Conservation (phyloP, 2,113 vertebrate species). For the Festucalex cinctus region DNA sequence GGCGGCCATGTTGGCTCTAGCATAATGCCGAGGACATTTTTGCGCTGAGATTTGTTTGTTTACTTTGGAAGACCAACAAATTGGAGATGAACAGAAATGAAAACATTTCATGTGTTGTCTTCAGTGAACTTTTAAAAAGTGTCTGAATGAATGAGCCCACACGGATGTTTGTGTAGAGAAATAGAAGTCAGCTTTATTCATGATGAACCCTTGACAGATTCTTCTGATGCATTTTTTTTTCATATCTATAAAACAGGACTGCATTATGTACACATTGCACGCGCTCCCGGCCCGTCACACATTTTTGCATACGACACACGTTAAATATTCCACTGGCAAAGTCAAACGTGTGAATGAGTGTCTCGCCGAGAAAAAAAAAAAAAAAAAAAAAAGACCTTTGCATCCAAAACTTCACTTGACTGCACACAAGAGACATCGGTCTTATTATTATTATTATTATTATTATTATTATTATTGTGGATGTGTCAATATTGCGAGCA, state of each 20-base stretch:
- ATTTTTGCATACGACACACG: background rate
- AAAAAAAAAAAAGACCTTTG: conserved; percentile 9
- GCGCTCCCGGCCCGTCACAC: conserved; percentile 30
- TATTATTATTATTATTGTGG: no score
- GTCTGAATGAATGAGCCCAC: background rate
- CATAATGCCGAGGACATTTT: no score
- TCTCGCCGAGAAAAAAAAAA: no score
- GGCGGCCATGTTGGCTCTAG: no score
- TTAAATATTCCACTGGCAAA: conserved; percentile 2
- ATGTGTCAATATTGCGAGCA: background rate
- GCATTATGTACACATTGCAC: conserved; percentile 56
- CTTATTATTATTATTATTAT: no score
- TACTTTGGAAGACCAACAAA: no score
- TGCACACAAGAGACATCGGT: no score
- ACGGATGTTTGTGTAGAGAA: conserved; percentile 63
- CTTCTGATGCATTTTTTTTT: conserved; percentile 48
- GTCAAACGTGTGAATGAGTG: background rate
- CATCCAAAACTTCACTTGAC: background rate
- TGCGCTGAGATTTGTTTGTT: no score
- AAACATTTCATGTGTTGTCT: no score
- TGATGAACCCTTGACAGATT: conserved; percentile 36
- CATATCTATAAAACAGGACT: conserved; percentile 60
- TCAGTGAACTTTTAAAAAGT: background rate
- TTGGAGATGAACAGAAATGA: no score
- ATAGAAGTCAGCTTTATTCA: conserved; percentile 68